Base-by-base conservation (phyloP, 2,888 invertebrate species). In the Drosophila algonquin region DNA sequence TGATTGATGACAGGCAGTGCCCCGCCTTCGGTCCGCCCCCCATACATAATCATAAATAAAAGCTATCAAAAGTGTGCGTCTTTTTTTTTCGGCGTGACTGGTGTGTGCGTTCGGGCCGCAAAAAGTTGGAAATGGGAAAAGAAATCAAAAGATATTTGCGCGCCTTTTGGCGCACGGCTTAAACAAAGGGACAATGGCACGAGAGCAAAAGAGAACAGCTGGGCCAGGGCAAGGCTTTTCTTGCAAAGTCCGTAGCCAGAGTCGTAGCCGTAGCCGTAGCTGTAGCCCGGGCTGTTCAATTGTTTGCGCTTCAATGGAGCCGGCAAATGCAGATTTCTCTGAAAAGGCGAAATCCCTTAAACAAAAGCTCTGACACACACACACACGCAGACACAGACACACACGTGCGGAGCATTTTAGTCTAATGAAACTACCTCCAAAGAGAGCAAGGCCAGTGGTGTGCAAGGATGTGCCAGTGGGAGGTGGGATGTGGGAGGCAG, bases 1-100 rank as follows among this genome's bases (percentile, higher is more conserved):
- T 89, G 89, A 90, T 90, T 89, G 89, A 89, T 88, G 85, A 85
- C 87, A 85, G 73, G 70, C 76, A 77, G 55, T 1, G 63, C 58
- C 40, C 40, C 24, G 16, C 30, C 32, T 18, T 32, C 65, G 14
- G 35, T 53, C 9, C 14, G 40, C 24, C 52, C 47, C 57, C 18
- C 7, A 5, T 24, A 73, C 55, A 70, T 63, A 80, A 80, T 75
- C 75, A 88, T 84, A 84, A 83, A 80, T 80, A 84, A 79, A 86
- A 86, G 88, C 87, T 76, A 88, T 80, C 76, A 79, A 88, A 81
- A 81, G 87, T 81, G 81, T 84, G 84, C 77, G 79, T 68, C 79
- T 81, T 86, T 79, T 86, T 77, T 82, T 73, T 76, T 76, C 73
- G 71, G 40, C 14, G 30, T 18, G 35, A 12, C 35, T 35, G 21